Evolutionary conservation across 2,113 vertebrate genomes (phyloP).

Genomic region (Cebus imitator): DNA sequence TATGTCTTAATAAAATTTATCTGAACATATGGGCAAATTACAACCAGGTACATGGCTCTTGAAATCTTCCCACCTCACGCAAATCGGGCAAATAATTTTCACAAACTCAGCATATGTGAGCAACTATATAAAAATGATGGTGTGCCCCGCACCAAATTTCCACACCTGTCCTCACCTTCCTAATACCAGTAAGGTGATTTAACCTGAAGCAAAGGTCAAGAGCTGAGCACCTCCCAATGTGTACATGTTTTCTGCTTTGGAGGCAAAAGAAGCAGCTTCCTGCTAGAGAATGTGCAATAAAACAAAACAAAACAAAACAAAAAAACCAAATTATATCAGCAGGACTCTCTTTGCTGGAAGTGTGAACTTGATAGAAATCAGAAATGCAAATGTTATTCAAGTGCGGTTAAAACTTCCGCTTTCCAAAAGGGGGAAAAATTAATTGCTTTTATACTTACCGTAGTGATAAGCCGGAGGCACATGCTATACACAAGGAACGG

Average conservation of each 20-base stretch:
- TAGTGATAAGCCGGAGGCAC: slow-evolving; percentile 76
- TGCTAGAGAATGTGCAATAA: slow-evolving; percentile 64
- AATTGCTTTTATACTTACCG: slow-evolving; percentile 78
- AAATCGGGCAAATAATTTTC: slow-evolving; percentile 48
- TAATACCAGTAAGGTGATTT: slow-evolving; percentile 30
- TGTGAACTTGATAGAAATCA: slow-evolving; percentile 72
- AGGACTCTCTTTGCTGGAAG: slow-evolving; percentile 72
- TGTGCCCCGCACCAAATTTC: not conserved
- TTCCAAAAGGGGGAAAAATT: slow-evolving; percentile 73
- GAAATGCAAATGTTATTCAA: slow-evolving; percentile 78
- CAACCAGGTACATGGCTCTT: slow-evolving; percentile 44
- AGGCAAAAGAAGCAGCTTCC: slow-evolving; percentile 45
- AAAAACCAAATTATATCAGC: slow-evolving; percentile 56
- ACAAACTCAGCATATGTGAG: slow-evolving; percentile 18
- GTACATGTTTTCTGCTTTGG: slow-evolving; percentile 27
- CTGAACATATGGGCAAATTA: slow-evolving; percentile 72
- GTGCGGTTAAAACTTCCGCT: slow-evolving; percentile 68
- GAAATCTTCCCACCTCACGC: slow-evolving; percentile 42
- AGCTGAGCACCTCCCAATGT: not conserved
- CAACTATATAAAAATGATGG: not conserved
- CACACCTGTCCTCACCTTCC: not conserved
- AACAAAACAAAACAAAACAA: slow-evolving; percentile 27
- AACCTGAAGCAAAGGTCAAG: not conserved
- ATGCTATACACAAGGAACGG: slow-evolving; percentile 63
- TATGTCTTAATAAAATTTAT: slow-evolving; percentile 76